A percentile compares a stretch with the other conserved stretches of the same genome.
phyloP scores from a whole-genome alignment of 2,797 vertebrate species.

The Crenichthys baileyi region DNA sequence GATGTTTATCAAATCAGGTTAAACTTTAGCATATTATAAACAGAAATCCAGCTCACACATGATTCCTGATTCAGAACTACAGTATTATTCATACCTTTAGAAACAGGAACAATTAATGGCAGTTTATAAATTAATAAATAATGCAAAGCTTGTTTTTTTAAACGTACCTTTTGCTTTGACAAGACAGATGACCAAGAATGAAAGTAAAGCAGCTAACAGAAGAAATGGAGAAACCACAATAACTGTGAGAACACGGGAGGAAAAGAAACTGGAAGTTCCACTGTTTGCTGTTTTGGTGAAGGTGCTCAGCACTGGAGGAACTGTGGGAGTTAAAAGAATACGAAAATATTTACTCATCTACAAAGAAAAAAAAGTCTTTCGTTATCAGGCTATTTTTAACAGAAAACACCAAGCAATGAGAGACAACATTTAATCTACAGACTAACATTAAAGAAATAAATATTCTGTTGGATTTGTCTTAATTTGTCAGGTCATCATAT shows the following conservation, averaged over 20 bases:
- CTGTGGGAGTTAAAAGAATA: constrained; percentile 61
- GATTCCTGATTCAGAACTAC: neutral
- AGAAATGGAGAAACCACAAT: constrained; percentile 44
- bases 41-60: neutral
- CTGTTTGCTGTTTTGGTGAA: rapidly evolving
- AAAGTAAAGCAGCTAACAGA: constrained; percentile 36
- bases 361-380: neutral
- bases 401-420: neutral
- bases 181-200: constrained; percentile 48
- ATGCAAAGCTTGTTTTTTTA: neutral
- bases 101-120: neutral
- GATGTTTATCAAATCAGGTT: neutral
- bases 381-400: neutral
- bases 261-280: constrained; percentile 3
- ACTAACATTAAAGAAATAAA: neutral
- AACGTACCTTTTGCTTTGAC: constrained; percentile 47
- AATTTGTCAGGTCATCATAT: no score
- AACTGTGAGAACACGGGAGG: neutral
- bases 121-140: constrained; percentile 6
- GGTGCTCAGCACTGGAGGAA: neutral
- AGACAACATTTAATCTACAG: no score
- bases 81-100: neutral
- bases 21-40: neutral
- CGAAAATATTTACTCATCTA: constrained; percentile 25
- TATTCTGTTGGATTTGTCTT: neutral